phyloP scores from a whole-genome alignment of 2,888 invertebrate genomes.

The Mongoloraphidia duomilia region DNA sequence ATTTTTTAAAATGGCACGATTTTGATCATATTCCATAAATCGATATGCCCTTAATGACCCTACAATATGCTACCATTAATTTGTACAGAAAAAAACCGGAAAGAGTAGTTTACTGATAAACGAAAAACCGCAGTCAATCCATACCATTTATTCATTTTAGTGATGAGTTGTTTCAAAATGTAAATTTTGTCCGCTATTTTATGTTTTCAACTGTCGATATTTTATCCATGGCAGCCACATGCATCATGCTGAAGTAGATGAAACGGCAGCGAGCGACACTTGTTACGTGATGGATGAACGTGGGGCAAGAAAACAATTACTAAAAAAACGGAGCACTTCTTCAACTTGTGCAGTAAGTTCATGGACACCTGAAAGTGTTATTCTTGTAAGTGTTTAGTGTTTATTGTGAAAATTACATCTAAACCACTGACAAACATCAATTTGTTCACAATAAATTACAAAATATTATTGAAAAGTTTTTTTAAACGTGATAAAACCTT shows the following conservation, averaged over 20 bases:
- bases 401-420: conserved; percentile 4
- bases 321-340: conserved; percentile 80
- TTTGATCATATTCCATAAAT: no score
- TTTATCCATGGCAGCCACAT: conserved; percentile 42
- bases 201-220: neutral
- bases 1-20: no score
- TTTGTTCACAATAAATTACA: no score
- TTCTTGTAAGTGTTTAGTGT: neutral
- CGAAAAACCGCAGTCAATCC: neutral
- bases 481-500: no score
- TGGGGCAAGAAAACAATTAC: conserved; percentile 63
- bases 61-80: no score
- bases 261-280: conserved; percentile 41
- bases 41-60: no score
- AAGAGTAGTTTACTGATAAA: no score
- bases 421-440: neutral
- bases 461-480: no score
- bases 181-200: conserved; percentile 7
- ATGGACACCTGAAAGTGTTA: neutral
- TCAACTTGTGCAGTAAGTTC: conserved; percentile 67
- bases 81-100: no score
- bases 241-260: conserved; percentile 47
- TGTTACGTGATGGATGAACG: conserved; percentile 61
- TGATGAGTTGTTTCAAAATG: neutral
- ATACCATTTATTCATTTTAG: neutral